A percentile compares a stretch with the other conserved stretches of the same genome.
These are phyloP conservation scores for Bubo scandiacus DNA, from an alignment of 2,113 vertebrate species.

Conservation along the genomic window DNA sequence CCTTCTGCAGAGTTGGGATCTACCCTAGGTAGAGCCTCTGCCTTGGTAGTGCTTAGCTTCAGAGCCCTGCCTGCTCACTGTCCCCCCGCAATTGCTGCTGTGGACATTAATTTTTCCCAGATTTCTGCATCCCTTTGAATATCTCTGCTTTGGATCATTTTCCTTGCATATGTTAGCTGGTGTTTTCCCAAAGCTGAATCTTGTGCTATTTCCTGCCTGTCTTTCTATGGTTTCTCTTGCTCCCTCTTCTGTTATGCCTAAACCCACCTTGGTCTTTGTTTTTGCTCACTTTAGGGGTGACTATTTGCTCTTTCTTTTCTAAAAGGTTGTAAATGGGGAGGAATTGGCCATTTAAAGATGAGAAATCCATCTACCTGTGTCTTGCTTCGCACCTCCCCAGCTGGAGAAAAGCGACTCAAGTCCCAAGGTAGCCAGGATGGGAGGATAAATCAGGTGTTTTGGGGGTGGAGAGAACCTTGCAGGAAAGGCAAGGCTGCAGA, in stretches of 20 bases:
- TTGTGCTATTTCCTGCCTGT: constrained; percentile 21
- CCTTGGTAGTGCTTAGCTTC: background rate
- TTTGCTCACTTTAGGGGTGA: background rate
- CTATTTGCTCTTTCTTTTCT: background rate
- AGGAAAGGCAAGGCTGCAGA: background rate
- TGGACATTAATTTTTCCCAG: constrained; percentile 19
- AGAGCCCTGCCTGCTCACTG: background rate
- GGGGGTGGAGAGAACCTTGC: background rate
- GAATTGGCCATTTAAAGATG: background rate
- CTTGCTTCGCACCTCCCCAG: background rate
- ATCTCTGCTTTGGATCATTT: background rate
- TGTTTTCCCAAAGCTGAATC: constrained; percentile 16
- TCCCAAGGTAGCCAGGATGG: background rate
- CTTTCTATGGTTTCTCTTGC: background rate
- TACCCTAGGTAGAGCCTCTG: background rate
- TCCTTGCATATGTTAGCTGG: background rate
- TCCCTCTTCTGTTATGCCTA: background rate
- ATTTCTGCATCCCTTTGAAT: constrained; percentile 32
- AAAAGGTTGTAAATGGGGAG: background rate
- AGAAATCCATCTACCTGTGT: background rate
- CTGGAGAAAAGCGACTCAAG: background rate
- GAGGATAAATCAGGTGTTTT: background rate
- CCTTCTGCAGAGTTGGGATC: background rate
- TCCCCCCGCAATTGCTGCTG: background rate
- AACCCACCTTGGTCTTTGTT: background rate